Evolutionary conservation across 2,888 invertebrate species (phyloP).

Genomic region (Pachydiplax longipennis): DNA sequence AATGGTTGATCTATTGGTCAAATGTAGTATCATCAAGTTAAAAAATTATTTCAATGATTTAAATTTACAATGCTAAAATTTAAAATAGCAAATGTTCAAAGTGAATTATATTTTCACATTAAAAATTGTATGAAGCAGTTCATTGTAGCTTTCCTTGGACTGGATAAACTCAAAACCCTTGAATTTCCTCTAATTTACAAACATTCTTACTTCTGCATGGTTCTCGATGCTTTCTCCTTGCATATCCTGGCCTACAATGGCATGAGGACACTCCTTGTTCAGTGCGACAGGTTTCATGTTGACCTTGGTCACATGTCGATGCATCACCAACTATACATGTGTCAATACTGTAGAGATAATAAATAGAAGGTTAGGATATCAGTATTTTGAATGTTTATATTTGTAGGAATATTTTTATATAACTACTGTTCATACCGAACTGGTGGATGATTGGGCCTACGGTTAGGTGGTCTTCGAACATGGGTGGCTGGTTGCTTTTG

Average conservation of each 20-base stretch:
- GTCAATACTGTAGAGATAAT: constrained; percentile 72
- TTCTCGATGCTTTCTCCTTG: constrained; percentile 73
- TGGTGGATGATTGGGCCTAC: constrained; percentile 72
- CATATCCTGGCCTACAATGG: constrained; percentile 79
- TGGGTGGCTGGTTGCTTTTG: constrained; percentile 57
- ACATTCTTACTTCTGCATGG: constrained; percentile 69
- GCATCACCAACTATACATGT: constrained; percentile 94
- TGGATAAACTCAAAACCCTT: too few relatives aligned
- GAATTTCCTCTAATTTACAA: neutral
- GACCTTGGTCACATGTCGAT: constrained; percentile 86
- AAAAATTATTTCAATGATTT: neutral
- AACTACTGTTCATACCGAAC: constrained; percentile 63
- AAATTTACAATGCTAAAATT: neutral
- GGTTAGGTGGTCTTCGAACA: constrained; percentile 57
- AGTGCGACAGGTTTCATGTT: constrained; percentile 87
- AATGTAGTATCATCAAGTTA: neutral
- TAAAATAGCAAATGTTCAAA: too few relatives aligned
- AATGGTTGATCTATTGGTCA: neutral
- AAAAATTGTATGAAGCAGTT: too few relatives aligned
- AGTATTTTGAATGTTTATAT: constrained; percentile 12
- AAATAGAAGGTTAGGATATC: neutral
- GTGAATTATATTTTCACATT: neutral
- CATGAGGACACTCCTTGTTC: constrained; percentile 88
- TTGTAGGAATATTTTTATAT: neutral
- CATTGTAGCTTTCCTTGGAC: too few relatives aligned